phyloP scores from a whole-genome alignment of 1,140 invertebrate species.

The Zaprionus gabonicus region DNA sequence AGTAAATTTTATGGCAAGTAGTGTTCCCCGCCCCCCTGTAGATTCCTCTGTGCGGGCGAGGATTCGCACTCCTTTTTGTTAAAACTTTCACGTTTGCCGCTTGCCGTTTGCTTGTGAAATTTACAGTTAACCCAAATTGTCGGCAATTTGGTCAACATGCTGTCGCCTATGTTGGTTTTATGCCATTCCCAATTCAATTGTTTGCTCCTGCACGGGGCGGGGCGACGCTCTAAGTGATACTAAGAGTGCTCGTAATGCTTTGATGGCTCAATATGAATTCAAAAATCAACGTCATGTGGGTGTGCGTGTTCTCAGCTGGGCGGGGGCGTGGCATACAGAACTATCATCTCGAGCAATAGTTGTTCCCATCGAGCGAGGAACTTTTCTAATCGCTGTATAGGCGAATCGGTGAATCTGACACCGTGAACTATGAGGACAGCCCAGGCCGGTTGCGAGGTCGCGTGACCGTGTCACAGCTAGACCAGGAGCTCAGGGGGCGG shows the following conservation, averaged over 20 bases:
- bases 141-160: slow-evolving; percentile 79
- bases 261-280: slow-evolving; percentile 61
- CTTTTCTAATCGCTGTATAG: slow-evolving; percentile 39
- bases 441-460: slow-evolving; percentile 36
- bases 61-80: slow-evolving; percentile 61
- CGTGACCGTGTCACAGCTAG: slow-evolving; percentile 67
- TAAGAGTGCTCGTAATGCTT: slow-evolving; percentile 62
- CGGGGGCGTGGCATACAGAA: background rate
- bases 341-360: background rate
- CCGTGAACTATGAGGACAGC: slow-evolving; percentile 48
- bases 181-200: slow-evolving; percentile 75
- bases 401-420: slow-evolving; percentile 47
- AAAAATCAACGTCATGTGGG: slow-evolving; percentile 19
- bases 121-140: slow-evolving; percentile 82
- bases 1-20: slow-evolving; percentile 70
- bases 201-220: slow-evolving; percentile 22
- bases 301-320: background rate
- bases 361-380: slow-evolving; percentile 6
- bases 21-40: slow-evolving; percentile 19
- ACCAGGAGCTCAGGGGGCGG: background rate
- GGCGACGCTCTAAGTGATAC: slow-evolving; percentile 63
- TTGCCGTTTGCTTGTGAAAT: slow-evolving; percentile 65
- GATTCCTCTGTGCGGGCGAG: slow-evolving; percentile 27
- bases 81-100: slow-evolving; percentile 78
- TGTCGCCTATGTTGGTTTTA: slow-evolving; percentile 42